Conservation (phyloP, 2,113 vertebrate genomes). For the Orthochromis malagaraziensis region DNA sequence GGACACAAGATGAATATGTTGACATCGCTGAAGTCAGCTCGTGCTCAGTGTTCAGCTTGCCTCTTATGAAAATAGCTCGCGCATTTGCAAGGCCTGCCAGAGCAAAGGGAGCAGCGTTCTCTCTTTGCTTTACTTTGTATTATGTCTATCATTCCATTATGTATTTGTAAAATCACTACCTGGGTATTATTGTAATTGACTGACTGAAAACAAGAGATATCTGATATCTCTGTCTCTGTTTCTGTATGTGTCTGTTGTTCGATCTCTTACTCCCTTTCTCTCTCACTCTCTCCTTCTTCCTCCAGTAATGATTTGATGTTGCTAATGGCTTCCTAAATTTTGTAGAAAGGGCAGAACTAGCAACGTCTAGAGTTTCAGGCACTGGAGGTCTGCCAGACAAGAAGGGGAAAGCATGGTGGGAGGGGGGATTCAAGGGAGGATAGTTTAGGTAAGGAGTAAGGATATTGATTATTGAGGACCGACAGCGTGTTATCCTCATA, state of each 20-base stretch:
- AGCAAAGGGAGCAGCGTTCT: background rate
- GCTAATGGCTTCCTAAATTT: slow-evolving; percentile 95
- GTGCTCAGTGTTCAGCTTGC: background rate
- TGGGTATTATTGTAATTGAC: slow-evolving; percentile 84
- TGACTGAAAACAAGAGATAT: slow-evolving; percentile 84
- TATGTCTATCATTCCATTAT: slow-evolving; percentile 62
- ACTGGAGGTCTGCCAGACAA: slow-evolving; percentile 65
- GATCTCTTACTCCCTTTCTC: slow-evolving; percentile 13
- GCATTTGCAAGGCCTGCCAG: background rate
- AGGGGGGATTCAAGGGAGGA: background rate
- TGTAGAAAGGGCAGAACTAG: slow-evolving; percentile 81
- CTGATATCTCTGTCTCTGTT: slow-evolving; percentile 59
- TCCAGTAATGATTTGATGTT: slow-evolving; percentile 86
- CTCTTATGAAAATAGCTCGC: background rate
- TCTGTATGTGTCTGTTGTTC: slow-evolving; percentile 25
- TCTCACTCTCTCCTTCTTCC: slow-evolving; percentile 38
- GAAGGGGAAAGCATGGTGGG: slow-evolving; percentile 14
- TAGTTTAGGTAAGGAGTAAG: slow-evolving; percentile 42
- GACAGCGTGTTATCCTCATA: slow-evolving; percentile 1
- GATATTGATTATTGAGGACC: slow-evolving; percentile 15
- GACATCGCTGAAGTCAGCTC: background rate
- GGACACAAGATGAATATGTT: background rate
- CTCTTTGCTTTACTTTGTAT: slow-evolving; percentile 50
- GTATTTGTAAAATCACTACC: slow-evolving; percentile 75
- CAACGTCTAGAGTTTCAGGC: slow-evolving; percentile 80